Conservation (phyloP, 2,888 invertebrate genomes). For the Dasypolia templi region DNA sequence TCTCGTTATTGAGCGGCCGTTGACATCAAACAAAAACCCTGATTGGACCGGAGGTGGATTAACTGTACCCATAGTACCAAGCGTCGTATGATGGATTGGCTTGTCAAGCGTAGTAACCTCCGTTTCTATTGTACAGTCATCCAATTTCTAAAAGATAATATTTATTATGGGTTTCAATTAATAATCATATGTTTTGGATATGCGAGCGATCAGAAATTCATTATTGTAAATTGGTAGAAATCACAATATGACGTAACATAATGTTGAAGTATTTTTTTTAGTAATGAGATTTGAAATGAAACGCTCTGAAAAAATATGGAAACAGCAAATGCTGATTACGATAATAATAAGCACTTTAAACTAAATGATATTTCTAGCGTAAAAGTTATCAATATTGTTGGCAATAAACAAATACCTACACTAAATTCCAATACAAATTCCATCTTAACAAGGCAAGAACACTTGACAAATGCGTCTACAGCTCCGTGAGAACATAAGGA, state of each 20-base stretch:
- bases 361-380: conserved; percentile 19
- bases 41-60: conserved; percentile 77
- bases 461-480: conserved; percentile 50
- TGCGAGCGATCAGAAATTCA: conserved; percentile 71
- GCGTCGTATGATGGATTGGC: conserved; percentile 80
- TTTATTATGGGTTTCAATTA: conserved; percentile 78
- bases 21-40: conserved; percentile 82
- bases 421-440: conserved; percentile 42
- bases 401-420: conserved; percentile 29
- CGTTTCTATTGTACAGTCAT: conserved; percentile 75
- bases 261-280: conserved; percentile 23
- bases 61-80: conserved; percentile 79
- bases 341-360: conserved; percentile 25
- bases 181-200: conserved; percentile 78
- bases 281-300: conserved; percentile 22
- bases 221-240: conserved; percentile 69
- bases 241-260: conserved; percentile 49
- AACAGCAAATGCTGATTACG: conserved; percentile 21
- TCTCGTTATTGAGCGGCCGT: conserved; percentile 78
- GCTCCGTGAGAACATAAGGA: conserved; percentile 48
- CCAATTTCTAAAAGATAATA: conserved; percentile 82
- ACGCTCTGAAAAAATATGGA: conserved; percentile 13
- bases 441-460: conserved; percentile 38
- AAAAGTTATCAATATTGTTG: conserved; percentile 13
- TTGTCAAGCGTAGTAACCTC: conserved; percentile 72